Evolutionary conservation across 2,888 invertebrate species (phyloP).

Genomic region (Lithosia quadra): DNA sequence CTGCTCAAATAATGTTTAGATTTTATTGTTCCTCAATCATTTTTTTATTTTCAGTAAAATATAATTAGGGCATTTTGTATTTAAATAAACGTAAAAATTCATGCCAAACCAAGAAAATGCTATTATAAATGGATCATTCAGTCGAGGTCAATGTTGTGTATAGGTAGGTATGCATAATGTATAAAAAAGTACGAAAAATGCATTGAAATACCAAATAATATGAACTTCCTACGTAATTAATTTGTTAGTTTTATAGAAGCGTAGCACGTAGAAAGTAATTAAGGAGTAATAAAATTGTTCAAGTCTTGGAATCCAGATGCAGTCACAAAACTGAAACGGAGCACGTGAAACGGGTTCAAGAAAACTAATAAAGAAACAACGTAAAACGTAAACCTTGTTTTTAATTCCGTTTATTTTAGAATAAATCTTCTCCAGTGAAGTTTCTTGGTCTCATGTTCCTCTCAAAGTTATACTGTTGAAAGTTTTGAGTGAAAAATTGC

Average conservation of each 20-base stretch:
- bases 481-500: conserved; percentile 79
- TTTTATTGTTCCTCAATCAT: background rate
- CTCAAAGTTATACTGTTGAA: conserved; percentile 67
- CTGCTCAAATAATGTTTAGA: background rate
- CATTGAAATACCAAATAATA: too few relatives aligned
- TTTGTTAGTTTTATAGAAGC: background rate
- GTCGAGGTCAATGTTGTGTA: background rate
- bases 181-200: too few relatives aligned
- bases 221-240: background rate
- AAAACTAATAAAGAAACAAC: conserved; percentile 57
- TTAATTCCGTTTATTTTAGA: conserved; percentile 60
- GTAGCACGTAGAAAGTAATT: background rate
- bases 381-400: conserved; percentile 46
- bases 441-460: conserved; percentile 60
- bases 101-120: background rate
- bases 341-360: conserved; percentile 27
- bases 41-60: background rate
- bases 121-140: background rate
- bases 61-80: background rate
- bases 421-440: conserved; percentile 66
- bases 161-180: too few relatives aligned
- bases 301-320: background rate
- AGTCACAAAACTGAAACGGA: background rate
- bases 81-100: background rate
- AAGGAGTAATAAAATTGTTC: background rate